Evolutionary conservation across 2,113 vertebrate genomes (phyloP).

Genomic region (Platysternon megacephalum): DNA sequence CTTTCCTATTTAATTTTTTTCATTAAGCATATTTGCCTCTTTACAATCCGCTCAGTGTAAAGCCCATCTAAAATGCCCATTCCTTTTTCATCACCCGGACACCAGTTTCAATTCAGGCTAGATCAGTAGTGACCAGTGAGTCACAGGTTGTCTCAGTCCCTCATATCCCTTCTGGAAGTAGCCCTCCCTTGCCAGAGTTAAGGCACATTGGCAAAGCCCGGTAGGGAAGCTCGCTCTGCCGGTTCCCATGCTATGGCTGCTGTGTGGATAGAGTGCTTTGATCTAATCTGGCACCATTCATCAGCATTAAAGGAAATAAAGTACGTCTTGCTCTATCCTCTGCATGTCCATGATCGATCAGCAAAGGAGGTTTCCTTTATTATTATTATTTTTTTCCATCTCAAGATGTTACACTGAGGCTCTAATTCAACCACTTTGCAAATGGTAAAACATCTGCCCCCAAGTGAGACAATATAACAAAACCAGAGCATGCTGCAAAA

Average conservation of each 20-base stretch:
- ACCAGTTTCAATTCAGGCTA: fast-evolving
- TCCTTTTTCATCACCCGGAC: fast-evolving
- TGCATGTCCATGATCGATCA: constrained; percentile 55
- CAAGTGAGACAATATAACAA: constrained; percentile 38
- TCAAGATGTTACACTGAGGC: constrained; percentile 45
- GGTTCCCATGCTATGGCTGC: not conserved
- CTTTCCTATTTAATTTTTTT: not conserved
- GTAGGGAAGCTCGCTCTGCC: fast-evolving
- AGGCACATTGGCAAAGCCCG: not conserved
- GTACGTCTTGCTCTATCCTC: constrained; percentile 28
- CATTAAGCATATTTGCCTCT: not conserved
- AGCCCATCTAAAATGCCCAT: not conserved
- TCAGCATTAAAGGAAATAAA: constrained; percentile 49
- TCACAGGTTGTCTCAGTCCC: not conserved
- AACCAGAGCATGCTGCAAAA: not conserved
- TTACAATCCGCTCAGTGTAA: not conserved
- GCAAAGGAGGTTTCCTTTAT: constrained; percentile 27
- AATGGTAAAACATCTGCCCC: constrained; percentile 56
- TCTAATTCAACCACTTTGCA: constrained; percentile 51
- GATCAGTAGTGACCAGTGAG: not conserved
- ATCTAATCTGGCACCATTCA: constrained; percentile 28
- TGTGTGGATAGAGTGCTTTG: not conserved
- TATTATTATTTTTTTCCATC: not conserved
- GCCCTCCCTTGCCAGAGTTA: fast-evolving
- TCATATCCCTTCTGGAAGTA: not conserved